These are phyloP conservation scores for Kryptolebias ocellatus DNA, from an alignment of 2,797 vertebrate species.

Conservation along the genomic window DNA sequence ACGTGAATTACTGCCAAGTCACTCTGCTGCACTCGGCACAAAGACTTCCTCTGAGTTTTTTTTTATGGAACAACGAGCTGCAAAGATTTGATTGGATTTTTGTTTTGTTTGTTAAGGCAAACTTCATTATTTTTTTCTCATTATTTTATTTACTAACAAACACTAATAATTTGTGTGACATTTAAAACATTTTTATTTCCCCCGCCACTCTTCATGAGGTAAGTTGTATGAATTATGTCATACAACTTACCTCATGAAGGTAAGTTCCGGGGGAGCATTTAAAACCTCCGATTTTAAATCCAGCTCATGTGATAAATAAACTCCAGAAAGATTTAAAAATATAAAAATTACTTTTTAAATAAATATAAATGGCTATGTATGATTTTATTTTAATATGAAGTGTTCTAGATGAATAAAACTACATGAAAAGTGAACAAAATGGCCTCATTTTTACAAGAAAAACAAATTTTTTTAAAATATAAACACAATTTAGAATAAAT, in stretches of 20 bases:
- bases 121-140: not conserved
- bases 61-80: slow-evolving; percentile 6
- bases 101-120: not conserved
- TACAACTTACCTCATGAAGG: too few relatives aligned
- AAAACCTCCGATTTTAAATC: slow-evolving; percentile 5
- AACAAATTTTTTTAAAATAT: slow-evolving; percentile 1
- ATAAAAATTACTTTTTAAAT: too few relatives aligned
- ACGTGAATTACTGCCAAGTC: slow-evolving; percentile 28
- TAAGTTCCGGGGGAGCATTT: too few relatives aligned
- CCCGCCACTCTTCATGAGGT: too few relatives aligned
- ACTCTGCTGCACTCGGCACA: slow-evolving; percentile 3
- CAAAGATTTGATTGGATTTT: not conserved
- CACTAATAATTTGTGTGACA: too few relatives aligned
- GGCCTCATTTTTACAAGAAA: not conserved
- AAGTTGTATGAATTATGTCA: too few relatives aligned
- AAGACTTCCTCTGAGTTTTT: not conserved
- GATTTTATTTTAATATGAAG: not conserved
- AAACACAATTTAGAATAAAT: slow-evolving; percentile 15
- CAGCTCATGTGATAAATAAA: too few relatives aligned
- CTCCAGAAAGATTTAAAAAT: too few relatives aligned
- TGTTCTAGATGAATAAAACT: slow-evolving; percentile 12
- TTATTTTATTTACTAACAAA: not conserved
- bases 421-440: slow-evolving; percentile 4
- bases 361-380: too few relatives aligned
- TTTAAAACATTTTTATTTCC: too few relatives aligned